phyloP scores from a whole-genome alignment of 2,113 vertebrate species.

The Alosa alosa region DNA sequence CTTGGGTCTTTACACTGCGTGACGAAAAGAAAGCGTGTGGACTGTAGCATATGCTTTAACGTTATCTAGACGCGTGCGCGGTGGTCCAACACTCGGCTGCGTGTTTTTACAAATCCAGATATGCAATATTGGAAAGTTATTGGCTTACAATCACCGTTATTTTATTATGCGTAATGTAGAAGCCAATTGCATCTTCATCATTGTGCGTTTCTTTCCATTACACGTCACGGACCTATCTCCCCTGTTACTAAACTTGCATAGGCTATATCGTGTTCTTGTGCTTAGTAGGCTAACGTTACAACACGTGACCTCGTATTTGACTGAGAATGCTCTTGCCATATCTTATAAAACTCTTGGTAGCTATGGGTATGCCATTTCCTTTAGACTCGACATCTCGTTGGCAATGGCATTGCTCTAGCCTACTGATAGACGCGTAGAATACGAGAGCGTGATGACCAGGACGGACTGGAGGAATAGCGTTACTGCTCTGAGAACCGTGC shows the following conservation, averaged over 20 bases:
- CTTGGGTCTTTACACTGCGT: background rate
- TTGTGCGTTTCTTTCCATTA: background rate
- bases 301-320: background rate
- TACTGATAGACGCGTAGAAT: background rate
- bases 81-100: background rate
- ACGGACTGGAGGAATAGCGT: background rate
- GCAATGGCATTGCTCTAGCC: background rate
- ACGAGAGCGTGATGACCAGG: background rate
- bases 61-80: background rate
- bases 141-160: background rate
- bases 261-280: background rate
- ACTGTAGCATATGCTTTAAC: background rate
- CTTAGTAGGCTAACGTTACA: background rate
- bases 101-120: background rate
- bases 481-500: background rate
- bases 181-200: background rate
- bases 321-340: background rate
- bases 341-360: background rate
- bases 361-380: background rate
- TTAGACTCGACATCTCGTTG: background rate
- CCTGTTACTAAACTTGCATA: background rate
- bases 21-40: background rate
- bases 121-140: background rate
- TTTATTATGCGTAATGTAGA: background rate
- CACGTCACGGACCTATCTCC: background rate